These are phyloP conservation scores for Clusia tigrina DNA, from an alignment of 2,888 invertebrate species.

Conservation along the genomic window DNA sequence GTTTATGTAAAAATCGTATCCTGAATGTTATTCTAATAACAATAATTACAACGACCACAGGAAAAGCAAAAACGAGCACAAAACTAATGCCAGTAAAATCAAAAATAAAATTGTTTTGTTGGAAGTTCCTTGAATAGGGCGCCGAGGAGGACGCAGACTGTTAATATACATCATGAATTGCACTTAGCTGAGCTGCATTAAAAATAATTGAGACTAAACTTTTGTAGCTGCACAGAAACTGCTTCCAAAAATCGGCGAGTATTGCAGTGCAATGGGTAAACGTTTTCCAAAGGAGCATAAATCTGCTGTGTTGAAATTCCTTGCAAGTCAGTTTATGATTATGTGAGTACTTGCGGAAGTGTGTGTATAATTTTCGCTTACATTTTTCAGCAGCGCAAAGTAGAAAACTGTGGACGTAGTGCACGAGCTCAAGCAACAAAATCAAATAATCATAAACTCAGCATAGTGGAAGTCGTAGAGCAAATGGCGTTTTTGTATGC, in stretches of 20 bases:
- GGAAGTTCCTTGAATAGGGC: too few species aligned
- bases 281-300: constrained; percentile 52
- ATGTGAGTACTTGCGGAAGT: constrained; percentile 38
- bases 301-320: constrained; percentile 50
- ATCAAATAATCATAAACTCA: constrained; percentile 18
- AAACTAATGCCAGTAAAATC: too few species aligned
- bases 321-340: constrained; percentile 53
- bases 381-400: constrained; percentile 10
- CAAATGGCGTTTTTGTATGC: neutral
- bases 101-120: too few species aligned
- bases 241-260: neutral
- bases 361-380: constrained; percentile 27
- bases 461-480: neutral
- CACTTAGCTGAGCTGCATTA: constrained; percentile 56
- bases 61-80: too few species aligned
- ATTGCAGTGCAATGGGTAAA: constrained; percentile 40
- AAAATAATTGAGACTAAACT: constrained; percentile 56
- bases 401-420: neutral
- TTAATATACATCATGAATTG: constrained; percentile 56
- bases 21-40: too few species aligned
- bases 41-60: too few species aligned
- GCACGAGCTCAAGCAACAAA: neutral
- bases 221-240: neutral
- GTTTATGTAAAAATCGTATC: too few species aligned
- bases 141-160: too few species aligned